Conservation (phyloP, 2,113 vertebrate genomes). For the Gallinago jamesoni region DNA sequence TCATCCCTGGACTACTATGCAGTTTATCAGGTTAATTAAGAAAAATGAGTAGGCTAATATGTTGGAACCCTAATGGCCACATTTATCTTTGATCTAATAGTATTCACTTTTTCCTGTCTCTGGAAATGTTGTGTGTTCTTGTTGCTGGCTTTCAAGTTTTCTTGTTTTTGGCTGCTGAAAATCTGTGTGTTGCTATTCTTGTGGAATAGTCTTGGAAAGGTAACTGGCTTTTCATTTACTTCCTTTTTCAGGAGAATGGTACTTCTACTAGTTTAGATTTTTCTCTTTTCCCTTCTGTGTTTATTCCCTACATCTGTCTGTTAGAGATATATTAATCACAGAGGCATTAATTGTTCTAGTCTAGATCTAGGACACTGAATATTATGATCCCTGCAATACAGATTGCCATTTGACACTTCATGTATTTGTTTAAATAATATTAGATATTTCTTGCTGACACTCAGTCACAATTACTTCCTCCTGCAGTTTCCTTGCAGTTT, state of each 20-base stretch:
- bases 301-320: background rate
- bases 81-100: background rate
- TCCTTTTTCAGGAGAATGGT: background rate
- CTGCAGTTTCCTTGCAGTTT: background rate
- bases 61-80: background rate
- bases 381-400: background rate
- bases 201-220: background rate
- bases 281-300: background rate
- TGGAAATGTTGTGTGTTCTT: background rate
- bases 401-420: background rate
- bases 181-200: background rate
- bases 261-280: background rate
- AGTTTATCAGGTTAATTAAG: background rate
- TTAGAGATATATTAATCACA: background rate
- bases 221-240: background rate
- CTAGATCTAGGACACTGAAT: background rate
- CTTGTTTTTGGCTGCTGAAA: background rate
- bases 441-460: background rate
- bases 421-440: background rate
- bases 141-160: background rate
- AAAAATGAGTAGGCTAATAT: background rate
- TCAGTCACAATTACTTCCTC: background rate
- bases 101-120: background rate
- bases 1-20: background rate
- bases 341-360: background rate